Base-by-base conservation (phyloP, 2,797 vertebrate species). In the Labroides dimidiatus region DNA sequence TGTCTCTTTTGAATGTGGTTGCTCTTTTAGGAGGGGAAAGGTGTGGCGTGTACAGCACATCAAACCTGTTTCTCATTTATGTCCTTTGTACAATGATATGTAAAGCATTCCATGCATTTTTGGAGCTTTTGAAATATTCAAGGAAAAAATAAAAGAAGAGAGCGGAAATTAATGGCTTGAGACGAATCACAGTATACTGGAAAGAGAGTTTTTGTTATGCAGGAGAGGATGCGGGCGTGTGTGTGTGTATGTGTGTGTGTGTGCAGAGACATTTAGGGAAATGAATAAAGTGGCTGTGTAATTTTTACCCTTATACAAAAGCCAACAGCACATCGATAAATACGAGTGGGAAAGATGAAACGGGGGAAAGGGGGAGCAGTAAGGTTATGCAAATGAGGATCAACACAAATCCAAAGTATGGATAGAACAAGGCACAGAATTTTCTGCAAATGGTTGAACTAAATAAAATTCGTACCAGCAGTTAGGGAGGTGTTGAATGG, bases 361-460 rank as follows among this genome's bases (percentile, higher is more conserved):
- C 84, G 81, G 57, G 17, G 41, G n/a, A 33, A 55, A 23, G 54
- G 55, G 64, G 47, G 15, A 50, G 53, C 64, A 54, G 78, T 42
- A 15, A 21, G 82, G 88, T 89, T 80, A 80, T 77, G 90, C 74
- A 69, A 85, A 83, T 68, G 77, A 80, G 61, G 77, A 78, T 81
- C 69, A 80, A 88, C 73, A 82, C 72, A 82, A 87, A 87, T 81
- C 73, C 78, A 79, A 86, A 90, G 89, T 91, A 84, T 65, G 85
- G 93, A 83, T 1, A 90, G 92, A 93, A 97, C 96, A 98, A 99
- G 97, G 98, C 97, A 99, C 98, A 97, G 95, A 98, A 97, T 96
- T 96, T 95, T 98, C 97, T 99, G 97, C 95, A 95, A 94, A 98
- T 95, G 96, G 94, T 93, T 91, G 92, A 96, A 95, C 90, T 85